Base-by-base conservation (phyloP, 2,888 invertebrate genomes). In the Phlogophora meticulosa region DNA sequence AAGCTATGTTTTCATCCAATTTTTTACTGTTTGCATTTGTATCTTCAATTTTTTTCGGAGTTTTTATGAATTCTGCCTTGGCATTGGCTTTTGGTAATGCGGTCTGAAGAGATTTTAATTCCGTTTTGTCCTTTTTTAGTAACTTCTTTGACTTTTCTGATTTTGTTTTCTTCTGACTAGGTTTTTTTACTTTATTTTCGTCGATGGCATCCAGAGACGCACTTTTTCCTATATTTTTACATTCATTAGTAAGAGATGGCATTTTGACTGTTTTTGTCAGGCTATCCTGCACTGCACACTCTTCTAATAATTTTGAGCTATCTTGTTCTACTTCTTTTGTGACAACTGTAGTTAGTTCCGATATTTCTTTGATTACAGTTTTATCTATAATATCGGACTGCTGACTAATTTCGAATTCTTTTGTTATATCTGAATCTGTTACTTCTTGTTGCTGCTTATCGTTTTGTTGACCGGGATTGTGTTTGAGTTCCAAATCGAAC, bases 131-230 rank as follows among this genome's bases (percentile, higher is more conserved):
- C 0, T 43, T 62, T 48, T 73, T 76, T 10, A 49, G 4, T 32
- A 63, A 3, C 58, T 75, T 79, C 56, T 66, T 77, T 10, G 62
- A 53, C 58, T 79, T 83, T 76, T 71, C 84, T n/a, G 82, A 82
- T 61, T 81, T 76, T 7, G 76, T 81, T 48, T 80, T 76, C 48
- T 83, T 83, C 20, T 48, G 55, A 20, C 59, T 76, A 13, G 32
- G 28, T 4, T 56, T 40, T 61, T 83, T 74, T 1, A 40, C 43
- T 61, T 72, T 83, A 32, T 53, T 67, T 40, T 78, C 72, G 45
- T 57, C 72, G 51, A 81, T 13, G 10, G 28, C 64, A 46, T 81
- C 80, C 9, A 78, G 20, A 9, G 82, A 82, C 0, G 82, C 70
- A 63, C 82, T 83, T 74, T 83, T 82, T 2, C 64, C 75, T 43